Evolutionary conservation across 2,797 vertebrate genomes (phyloP).

Genomic region (Babyrousa celebensis): DNA sequence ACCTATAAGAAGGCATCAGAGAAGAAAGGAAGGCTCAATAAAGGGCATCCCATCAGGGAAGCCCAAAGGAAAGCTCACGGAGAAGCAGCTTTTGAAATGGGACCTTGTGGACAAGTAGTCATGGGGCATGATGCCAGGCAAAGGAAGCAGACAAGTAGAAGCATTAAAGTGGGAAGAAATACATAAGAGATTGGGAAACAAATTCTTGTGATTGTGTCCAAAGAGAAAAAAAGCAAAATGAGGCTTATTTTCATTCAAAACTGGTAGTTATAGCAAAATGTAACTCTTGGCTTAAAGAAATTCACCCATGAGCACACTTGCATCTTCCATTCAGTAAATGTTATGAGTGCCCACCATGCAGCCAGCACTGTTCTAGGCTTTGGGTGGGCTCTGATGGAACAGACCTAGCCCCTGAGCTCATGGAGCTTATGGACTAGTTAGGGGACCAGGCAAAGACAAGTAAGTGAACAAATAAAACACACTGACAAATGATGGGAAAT

Average conservation of each 20-base stretch:
- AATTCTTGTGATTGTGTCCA: not conserved
- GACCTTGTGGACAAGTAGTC: not conserved
- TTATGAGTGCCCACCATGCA: not conserved
- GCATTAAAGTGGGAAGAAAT: not conserved
- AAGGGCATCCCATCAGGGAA: not conserved
- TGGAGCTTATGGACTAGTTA: not conserved
- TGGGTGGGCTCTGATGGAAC: not conserved
- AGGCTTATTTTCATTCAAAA: not conserved
- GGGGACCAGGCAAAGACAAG: not conserved
- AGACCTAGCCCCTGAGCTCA: not conserved
- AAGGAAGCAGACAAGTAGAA: not conserved
- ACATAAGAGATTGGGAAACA: not conserved
- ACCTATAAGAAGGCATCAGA: not conserved
- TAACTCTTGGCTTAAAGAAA: not conserved
- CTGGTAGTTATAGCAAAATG: not conserved
- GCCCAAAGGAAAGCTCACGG: not conserved
- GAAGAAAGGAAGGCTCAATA: not conserved
- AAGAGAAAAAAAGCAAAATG: not conserved
- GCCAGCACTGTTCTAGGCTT: fast-evolving
- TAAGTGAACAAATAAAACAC: not conserved
- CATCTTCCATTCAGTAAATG: not conserved
- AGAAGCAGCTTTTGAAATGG: not conserved
- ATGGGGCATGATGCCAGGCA: not conserved
- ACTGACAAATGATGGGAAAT: not conserved
- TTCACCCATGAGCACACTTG: not conserved